phyloP scores from a whole-genome alignment of 2,113 vertebrate genomes.

The Gopherus evgoodei region DNA sequence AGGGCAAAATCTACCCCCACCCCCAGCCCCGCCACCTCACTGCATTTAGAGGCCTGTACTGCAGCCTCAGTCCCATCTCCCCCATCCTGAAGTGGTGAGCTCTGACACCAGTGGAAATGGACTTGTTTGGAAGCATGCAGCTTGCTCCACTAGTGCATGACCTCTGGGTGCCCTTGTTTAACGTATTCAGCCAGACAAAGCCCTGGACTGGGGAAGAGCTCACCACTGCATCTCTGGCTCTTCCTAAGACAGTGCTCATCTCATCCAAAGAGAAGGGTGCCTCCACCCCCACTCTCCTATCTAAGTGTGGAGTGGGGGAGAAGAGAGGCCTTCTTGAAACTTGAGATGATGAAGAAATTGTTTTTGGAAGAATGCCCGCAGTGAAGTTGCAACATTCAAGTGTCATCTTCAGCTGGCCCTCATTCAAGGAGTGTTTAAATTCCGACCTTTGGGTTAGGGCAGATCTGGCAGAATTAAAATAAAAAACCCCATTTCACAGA shows the following conservation, averaged over 20 bases:
- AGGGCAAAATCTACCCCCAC: background rate
- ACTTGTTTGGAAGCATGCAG: background rate
- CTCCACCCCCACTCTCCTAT: background rate
- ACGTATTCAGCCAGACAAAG: constrained; percentile 23
- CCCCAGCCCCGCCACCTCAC: background rate
- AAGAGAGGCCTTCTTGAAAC: background rate
- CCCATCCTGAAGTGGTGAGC: background rate
- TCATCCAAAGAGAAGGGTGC: background rate
- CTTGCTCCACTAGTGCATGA: background rate
- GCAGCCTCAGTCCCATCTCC: background rate
- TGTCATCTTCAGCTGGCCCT: background rate
- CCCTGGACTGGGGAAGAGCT: background rate
- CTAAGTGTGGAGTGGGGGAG: background rate
- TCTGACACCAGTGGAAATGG: background rate
- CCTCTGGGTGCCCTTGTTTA: constrained; percentile 33
- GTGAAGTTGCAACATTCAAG: background rate
- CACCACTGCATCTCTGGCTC: background rate
- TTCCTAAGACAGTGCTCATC: background rate
- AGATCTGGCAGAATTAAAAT: background rate
- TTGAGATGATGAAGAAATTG: background rate
- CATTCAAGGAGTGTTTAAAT: background rate
- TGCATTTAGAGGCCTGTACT: background rate
- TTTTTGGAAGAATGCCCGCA: background rate
- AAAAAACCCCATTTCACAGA: background rate
- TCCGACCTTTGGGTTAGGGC: background rate